phyloP scores from a whole-genome alignment of 2,113 vertebrate genomes.

The Cisticola juncidis region DNA sequence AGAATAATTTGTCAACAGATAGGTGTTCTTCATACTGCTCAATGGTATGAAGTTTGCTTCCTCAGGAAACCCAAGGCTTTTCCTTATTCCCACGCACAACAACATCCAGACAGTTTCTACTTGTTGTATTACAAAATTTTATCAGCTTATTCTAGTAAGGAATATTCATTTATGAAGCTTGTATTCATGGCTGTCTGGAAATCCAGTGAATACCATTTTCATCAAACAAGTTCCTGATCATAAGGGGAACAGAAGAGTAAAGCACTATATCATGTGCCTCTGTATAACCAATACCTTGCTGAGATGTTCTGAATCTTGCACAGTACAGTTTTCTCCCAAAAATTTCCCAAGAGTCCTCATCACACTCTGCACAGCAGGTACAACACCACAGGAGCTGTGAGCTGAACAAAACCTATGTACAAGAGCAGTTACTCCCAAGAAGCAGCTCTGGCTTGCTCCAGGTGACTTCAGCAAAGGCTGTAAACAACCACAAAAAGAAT shows the following conservation, averaged over 20 bases:
- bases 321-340: constrained; percentile 67
- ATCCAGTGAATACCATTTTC: not conserved
- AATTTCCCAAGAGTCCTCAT: constrained; percentile 68
- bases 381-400: constrained; percentile 57
- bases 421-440: constrained; percentile 79
- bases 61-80: not conserved
- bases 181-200: not conserved
- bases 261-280: not conserved
- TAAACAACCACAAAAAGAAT: not conserved
- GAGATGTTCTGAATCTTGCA: not conserved
- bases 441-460: constrained; percentile 60
- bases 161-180: not conserved
- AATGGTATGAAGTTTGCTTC: not conserved
- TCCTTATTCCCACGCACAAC: not conserved
- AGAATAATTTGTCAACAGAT: not conserved
- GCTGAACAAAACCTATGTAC: constrained; percentile 77
- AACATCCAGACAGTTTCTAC: not conserved
- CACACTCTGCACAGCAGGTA: constrained; percentile 76
- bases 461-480: constrained; percentile 78
- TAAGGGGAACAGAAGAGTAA: not conserved
- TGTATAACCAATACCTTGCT: constrained; percentile 64
- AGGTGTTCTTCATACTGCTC: not conserved
- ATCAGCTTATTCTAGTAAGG: not conserved
- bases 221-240: not conserved
- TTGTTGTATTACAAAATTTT: not conserved